Evolutionary conservation across 30 jellyfish, hydroid and myxozoan species (phyloP), one percentile per base, ranked within the genome.

Genomic region (Aurelia sp.): DNA sequence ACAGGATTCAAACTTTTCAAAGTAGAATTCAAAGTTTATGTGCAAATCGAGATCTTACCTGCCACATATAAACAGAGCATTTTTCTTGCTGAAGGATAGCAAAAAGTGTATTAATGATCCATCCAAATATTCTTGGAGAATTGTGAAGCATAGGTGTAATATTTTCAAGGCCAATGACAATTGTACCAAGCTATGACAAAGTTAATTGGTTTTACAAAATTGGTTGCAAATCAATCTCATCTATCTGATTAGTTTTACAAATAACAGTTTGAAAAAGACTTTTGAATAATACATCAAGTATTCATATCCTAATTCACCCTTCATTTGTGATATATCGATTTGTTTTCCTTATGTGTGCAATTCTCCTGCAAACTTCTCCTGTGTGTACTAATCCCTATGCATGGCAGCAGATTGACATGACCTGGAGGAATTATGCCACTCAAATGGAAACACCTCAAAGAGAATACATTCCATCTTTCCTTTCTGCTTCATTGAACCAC

Each of bases 81-180:
- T 60, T 66, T 3, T 75, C 81, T 13, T 78, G 37, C 1, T 15
- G 23, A 62, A 86, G 41, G 4, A 52, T 33, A 16, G 64, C 19
- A 27, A 77, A 15, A 5, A 86, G 84, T 19, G 71, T 57, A 0
- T 86, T 76, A 15, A 71, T 48, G 2, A 73, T 62, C 85, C 89
- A 53, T 62, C 55, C 44, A 63, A 88, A 62, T 10, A 88, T 16
- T 64, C 92, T 64, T 23, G 92, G 96, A 13, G 81, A 69, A n/a
- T 67, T 79, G 70, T 53, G 50, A 16, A 79, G 31, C 51, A 19
- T 27, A 0, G 82, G 79, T 11, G 76, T 71, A 51, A 88, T 72
- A 41, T 79, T 71, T 61, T 88, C 92, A 64, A 88, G 62, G 3
- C 92, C 89, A 58, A 88, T 63, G 13, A 50, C 37, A n/a, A 88